A percentile compares a stretch with the other conserved stretches of the same genome.
phyloP scores from a whole-genome alignment of 2,888 invertebrate genomes.

The Ochlodes sylvanus region DNA sequence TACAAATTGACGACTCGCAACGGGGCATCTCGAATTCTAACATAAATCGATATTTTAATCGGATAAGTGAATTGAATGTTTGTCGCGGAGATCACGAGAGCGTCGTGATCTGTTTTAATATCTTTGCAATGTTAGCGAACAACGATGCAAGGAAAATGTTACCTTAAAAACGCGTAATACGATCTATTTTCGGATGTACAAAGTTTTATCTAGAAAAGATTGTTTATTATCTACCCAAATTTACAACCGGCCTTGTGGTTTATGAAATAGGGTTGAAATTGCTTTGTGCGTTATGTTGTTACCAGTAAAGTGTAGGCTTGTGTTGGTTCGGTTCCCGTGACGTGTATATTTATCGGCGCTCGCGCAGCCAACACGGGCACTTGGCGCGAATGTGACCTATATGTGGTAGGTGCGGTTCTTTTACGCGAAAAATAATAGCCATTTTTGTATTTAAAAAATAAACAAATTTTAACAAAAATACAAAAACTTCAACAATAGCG shows the following conservation, averaged over 20 bases:
- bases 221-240: neutral
- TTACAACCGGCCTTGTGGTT: conserved; percentile 9
- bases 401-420: conserved; percentile 56
- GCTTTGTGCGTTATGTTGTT: conserved; percentile 27
- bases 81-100: conserved; percentile 65
- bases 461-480: too few relatives aligned
- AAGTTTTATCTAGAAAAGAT: conserved; percentile 14
- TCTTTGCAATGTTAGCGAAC: conserved; percentile 27
- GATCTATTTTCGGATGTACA: conserved; percentile 9
- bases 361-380: conserved; percentile 72
- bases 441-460: neutral
- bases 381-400: conserved; percentile 79
- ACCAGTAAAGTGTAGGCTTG: conserved; percentile 20
- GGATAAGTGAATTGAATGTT: conserved; percentile 58
- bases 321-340: conserved; percentile 61
- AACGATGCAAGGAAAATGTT: neutral
- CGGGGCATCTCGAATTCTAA: conserved; percentile 41
- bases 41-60: conserved; percentile 53
- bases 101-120: conserved; percentile 51
- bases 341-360: conserved; percentile 76
- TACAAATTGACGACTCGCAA: conserved; percentile 43
- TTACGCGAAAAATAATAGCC: conserved; percentile 48
- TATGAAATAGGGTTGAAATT: conserved; percentile 26
- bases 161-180: neutral
- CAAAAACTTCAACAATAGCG: too few relatives aligned